Evolutionary conservation across 2,888 invertebrate genomes (phyloP).

Genomic region (Heteromurus nitidus): DNA sequence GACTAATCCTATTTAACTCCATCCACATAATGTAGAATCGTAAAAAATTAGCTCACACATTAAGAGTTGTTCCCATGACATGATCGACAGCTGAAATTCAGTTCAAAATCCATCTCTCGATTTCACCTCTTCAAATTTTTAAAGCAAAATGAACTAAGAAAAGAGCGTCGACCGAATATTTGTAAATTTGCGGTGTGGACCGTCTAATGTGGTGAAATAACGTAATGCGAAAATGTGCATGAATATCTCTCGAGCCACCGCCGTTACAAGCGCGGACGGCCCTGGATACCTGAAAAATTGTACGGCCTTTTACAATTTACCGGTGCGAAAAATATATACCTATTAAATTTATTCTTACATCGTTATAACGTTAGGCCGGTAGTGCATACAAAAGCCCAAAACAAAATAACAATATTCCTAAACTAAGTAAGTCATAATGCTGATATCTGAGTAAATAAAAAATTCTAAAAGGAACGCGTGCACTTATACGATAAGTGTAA

Average conservation of each 20-base stretch:
- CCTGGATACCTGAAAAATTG: no score
- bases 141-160: not conserved
- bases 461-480: not conserved
- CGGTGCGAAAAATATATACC: no score
- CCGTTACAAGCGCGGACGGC: no score
- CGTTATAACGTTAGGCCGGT: no score
- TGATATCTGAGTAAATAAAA: conserved; percentile 3
- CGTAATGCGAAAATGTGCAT: no score
- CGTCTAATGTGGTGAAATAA: conserved; percentile 22
- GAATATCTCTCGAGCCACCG: not conserved
- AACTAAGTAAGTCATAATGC: conserved; percentile 38
- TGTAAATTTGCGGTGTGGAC: conserved; percentile 26
- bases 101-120: not conserved
- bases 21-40: conserved; percentile 39
- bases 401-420: no score
- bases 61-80: conserved; percentile 37
- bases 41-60: conserved; percentile 27
- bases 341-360: no score
- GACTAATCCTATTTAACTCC: conserved; percentile 38
- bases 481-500: not conserved
- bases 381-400: no score
- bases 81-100: conserved; percentile 2
- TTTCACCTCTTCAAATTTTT: conserved; percentile 1
- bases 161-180: conserved; percentile 28
- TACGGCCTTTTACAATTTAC: no score